phyloP scores from a whole-genome alignment of 2,113 vertebrate species.

The Cinclus cinclus region DNA sequence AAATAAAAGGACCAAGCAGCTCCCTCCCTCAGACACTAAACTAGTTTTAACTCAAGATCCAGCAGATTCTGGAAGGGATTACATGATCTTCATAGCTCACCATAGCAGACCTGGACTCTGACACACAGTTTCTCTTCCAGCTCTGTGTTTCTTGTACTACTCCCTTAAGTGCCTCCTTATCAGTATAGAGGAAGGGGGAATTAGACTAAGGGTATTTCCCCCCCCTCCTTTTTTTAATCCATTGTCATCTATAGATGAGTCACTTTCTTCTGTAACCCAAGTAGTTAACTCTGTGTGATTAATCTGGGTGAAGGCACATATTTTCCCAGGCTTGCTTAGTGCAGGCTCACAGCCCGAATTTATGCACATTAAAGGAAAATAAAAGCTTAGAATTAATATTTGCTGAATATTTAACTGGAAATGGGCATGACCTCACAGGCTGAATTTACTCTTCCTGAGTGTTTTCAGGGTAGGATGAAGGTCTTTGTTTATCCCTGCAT shows the following conservation, averaged over 20 bases:
- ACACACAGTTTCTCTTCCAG: background rate
- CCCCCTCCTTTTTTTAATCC: background rate
- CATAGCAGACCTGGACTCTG: background rate
- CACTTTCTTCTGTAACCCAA: background rate
- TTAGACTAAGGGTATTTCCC: background rate
- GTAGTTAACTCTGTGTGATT: background rate
- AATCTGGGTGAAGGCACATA: background rate
- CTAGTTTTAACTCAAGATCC: background rate
- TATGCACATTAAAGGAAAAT: background rate
- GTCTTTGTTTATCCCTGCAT: background rate
- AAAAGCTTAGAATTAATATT: background rate
- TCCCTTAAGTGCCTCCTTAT: background rate
- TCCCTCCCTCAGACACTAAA: background rate
- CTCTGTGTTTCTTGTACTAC: background rate
- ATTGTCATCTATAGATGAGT: constrained; percentile 10
- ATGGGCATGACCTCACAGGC: background rate
- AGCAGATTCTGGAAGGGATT: background rate
- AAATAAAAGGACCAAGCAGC: background rate
- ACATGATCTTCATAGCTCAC: background rate
- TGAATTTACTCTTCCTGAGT: background rate
- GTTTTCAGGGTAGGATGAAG: background rate
- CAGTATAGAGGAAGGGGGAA: background rate
- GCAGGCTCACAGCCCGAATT: background rate
- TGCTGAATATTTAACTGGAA: background rate
- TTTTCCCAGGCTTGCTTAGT: background rate